phyloP scores from a whole-genome alignment of 2,113 vertebrate genomes.

The Cebus imitator region DNA sequence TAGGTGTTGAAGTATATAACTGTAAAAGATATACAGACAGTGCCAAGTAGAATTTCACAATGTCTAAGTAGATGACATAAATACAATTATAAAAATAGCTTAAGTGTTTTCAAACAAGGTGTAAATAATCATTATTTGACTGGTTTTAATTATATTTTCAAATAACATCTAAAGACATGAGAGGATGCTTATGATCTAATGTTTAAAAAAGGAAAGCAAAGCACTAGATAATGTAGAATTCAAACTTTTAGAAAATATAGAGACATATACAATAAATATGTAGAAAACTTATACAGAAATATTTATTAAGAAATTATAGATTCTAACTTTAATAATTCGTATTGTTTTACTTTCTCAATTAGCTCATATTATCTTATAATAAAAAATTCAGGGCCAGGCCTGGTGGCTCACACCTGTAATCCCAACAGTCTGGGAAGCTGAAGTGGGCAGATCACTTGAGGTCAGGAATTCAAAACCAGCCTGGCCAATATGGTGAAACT shows the following conservation, averaged over 20 bases:
- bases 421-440: no score
- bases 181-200: not conserved
- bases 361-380: not conserved
- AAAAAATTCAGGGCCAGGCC: no score
- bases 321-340: not conserved
- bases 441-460: no score
- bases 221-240: not conserved
- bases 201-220: not conserved
- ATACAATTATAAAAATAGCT: not conserved
- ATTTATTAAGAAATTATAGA: not conserved
- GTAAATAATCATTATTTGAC: not conserved
- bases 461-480: no score
- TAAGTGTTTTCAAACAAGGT: not conserved
- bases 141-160: not conserved
- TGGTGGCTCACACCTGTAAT: no score
- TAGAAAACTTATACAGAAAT: not conserved
- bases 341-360: not conserved
- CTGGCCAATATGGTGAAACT: no score
- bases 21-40: not conserved
- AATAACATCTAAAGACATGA: not conserved
- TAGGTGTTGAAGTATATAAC: not conserved
- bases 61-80: not conserved
- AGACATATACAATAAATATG: not conserved
- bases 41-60: not conserved
- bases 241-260: not conserved